Percentiles rank a stretch among this genome's conserved stretches.
Conservation (phyloP, 2,888 invertebrate species). For the Rhagium mordax region DNA sequence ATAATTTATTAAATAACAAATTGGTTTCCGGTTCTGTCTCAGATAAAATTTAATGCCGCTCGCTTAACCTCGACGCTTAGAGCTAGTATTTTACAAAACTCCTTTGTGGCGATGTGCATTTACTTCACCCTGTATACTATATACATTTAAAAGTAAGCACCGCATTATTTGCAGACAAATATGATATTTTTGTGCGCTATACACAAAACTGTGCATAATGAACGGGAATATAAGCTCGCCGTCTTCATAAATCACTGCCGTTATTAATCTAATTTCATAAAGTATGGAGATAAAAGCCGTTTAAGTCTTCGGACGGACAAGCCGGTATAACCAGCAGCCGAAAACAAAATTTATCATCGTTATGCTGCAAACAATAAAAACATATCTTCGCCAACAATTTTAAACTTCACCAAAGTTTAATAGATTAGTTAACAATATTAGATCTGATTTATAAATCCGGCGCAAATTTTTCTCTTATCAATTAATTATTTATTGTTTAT, state of each 20-base stretch:
- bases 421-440: not conserved
- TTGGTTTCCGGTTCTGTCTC: not conserved
- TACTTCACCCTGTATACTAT: no score
- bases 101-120: not conserved
- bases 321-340: constrained; percentile 8
- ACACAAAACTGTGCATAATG: no score
- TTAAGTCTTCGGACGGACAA: constrained; percentile 11
- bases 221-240: not conserved
- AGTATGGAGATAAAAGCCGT: not conserved
- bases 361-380: constrained; percentile 20
- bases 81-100: not conserved
- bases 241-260: constrained; percentile 6
- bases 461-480: no score
- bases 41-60: not conserved
- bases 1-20: not conserved
- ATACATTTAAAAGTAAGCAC: no score
- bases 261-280: constrained; percentile 18
- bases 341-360: constrained; percentile 14
- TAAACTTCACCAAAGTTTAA: constrained; percentile 18
- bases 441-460: no score
- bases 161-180: no score
- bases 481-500: no score
- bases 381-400: constrained; percentile 1
- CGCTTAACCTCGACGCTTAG: not conserved
- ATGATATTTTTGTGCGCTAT: no score